phyloP scores from a whole-genome alignment of 2,113 vertebrate genomes.

The Geothlypis trichas region DNA sequence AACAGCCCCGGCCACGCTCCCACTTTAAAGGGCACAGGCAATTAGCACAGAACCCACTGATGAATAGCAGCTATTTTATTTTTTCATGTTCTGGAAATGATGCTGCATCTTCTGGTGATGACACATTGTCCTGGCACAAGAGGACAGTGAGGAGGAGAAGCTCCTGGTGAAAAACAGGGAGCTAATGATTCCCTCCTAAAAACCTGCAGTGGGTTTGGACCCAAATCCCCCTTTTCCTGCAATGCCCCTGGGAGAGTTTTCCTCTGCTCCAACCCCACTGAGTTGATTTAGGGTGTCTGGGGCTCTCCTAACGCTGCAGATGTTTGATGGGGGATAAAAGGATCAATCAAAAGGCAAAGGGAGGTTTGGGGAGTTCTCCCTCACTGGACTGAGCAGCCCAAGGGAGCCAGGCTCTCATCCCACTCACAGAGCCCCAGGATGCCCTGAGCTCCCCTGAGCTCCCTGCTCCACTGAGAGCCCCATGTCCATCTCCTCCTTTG shows the following conservation, averaged over 20 bases:
- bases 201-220: background rate
- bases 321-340: background rate
- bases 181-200: background rate
- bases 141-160: background rate
- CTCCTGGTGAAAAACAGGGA: background rate
- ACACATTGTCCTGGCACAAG: constrained; percentile 7
- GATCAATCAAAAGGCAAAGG: accelerated
- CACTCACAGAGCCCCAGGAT: accelerated
- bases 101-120: background rate
- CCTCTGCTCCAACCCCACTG: background rate
- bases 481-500: background rate
- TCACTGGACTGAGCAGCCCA: background rate
- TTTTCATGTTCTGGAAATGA: constrained; percentile 6
- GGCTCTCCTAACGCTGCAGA: background rate
- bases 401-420: background rate
- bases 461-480: background rate
- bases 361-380: background rate
- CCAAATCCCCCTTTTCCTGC: background rate
- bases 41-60: background rate
- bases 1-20: background rate
- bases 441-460: background rate
- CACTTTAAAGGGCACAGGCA: background rate
- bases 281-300: background rate
- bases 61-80: background rate
- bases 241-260: accelerated